Percentiles rank a stretch among this genome's conserved stretches.
Evolutionary conservation across 2,888 invertebrate genomes (phyloP).

Genomic region (Cenopis cana): DNA sequence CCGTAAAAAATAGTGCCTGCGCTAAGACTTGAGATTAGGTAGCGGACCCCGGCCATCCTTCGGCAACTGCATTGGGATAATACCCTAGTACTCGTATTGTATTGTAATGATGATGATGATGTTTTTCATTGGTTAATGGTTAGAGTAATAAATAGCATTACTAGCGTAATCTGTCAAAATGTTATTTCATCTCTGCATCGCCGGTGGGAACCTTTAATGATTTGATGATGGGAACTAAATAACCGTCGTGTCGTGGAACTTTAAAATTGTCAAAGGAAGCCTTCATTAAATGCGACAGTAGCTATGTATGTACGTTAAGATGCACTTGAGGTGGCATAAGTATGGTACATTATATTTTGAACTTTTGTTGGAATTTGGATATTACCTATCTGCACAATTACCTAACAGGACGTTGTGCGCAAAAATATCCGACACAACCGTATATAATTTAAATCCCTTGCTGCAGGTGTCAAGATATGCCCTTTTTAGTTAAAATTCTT

Average conservation of each 20-base stretch:
- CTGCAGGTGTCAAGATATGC: too few species aligned
- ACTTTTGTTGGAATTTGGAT: not conserved
- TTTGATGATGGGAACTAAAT: conserved; percentile 10
- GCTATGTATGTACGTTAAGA: not conserved
- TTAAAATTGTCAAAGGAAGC: not conserved
- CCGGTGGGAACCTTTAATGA: conserved; percentile 12
- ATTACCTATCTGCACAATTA: too few species aligned
- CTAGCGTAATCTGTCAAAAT: not conserved
- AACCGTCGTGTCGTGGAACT: not conserved
- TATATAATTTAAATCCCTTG: too few species aligned
- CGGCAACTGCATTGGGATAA: too few species aligned
- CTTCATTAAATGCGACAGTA: not conserved
- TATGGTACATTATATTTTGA: not conserved
- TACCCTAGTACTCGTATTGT: too few species aligned
- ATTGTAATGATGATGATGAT: not conserved
- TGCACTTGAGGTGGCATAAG: not conserved
- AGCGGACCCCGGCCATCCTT: too few species aligned
- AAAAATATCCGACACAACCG: too few species aligned
- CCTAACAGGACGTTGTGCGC: too few species aligned
- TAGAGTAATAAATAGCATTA: not conserved
- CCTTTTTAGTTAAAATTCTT: too few species aligned
- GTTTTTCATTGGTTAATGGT: not conserved
- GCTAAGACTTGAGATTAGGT: too few species aligned
- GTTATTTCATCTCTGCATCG: not conserved
- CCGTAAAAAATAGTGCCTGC: too few species aligned